phyloP scores from a whole-genome alignment of 2,888 invertebrate species.

The Andrena trimmerana region DNA sequence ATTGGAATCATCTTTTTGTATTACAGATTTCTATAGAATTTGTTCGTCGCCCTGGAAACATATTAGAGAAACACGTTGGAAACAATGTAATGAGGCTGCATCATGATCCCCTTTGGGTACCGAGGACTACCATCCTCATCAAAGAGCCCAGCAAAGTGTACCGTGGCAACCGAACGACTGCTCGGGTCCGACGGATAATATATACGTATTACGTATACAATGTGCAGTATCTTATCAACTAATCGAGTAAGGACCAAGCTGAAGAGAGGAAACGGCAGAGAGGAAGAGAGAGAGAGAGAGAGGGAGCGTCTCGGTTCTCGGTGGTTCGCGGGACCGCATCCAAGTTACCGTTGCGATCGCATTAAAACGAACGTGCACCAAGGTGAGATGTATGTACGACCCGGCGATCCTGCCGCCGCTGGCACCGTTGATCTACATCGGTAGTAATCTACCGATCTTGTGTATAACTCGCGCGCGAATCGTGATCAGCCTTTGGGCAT shows the following conservation, averaged over 20 bases:
- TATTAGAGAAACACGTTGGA: neutral
- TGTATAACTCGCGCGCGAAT: constrained; percentile 76
- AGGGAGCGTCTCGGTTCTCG: constrained; percentile 29
- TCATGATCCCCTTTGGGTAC: constrained; percentile 1
- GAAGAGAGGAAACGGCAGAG: neutral
- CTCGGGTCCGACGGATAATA: constrained; percentile 58
- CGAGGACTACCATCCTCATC: constrained; percentile 30
- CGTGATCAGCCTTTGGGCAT: constrained; percentile 82
- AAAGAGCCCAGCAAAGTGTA: constrained; percentile 53
- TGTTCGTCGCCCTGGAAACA: neutral
- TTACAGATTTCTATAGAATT: neutral
- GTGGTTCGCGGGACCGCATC: constrained; percentile 44
- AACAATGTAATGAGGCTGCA: constrained; percentile 4
- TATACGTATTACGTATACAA: constrained; percentile 67
- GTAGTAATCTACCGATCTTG: constrained; percentile 81
- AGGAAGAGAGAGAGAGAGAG: neutral
- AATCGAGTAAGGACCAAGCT: constrained; percentile 59
- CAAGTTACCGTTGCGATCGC: constrained; percentile 68
- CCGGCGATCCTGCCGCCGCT: constrained; percentile 68
- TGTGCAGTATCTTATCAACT: constrained; percentile 68
- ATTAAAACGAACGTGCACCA: constrained; percentile 66
- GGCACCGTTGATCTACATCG: constrained; percentile 80
- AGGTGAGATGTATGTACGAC: constrained; percentile 73
- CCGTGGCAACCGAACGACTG: constrained; percentile 48
- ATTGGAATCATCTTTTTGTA: too few relatives aligned